These are phyloP conservation scores for Galaxea fascicularis DNA, from an alignment of 92 coral and sea anemone species.

Conservation along the genomic window DNA sequence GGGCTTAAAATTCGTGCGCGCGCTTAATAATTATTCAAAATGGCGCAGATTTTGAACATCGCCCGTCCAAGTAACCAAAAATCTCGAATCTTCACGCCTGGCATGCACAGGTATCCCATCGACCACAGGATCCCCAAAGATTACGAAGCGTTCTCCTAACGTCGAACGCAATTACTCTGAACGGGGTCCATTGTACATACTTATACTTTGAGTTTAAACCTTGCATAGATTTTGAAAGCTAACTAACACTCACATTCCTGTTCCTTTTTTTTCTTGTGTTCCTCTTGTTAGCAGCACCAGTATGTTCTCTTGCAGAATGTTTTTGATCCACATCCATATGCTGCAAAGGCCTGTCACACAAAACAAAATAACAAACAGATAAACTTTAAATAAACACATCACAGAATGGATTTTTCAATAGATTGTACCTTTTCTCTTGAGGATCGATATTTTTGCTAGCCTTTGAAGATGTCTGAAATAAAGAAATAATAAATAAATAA, in stretches of 20 bases:
- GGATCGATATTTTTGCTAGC: not conserved
- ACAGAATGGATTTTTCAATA: not conserved
- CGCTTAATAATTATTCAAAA: too few species aligned
- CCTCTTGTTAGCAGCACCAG: slow-evolving; percentile 18
- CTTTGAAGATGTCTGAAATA: not conserved
- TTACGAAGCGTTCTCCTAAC: too few species aligned
- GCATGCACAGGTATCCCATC: too few species aligned
- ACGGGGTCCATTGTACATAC: too few species aligned
- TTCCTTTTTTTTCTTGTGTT: slow-evolving; percentile 41
- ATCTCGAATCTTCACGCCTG: too few species aligned
- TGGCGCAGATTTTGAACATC: too few species aligned
- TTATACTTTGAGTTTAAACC: too few species aligned
- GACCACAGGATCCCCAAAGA: too few species aligned
- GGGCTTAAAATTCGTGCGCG: too few species aligned
- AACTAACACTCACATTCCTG: slow-evolving; percentile 14
- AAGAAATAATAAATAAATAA: not conserved
- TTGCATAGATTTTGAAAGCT: not conserved
- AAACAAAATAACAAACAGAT: not conserved
- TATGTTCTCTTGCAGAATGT: not conserved
- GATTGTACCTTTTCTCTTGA: slow-evolving; percentile 19
- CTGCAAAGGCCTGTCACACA: not conserved
- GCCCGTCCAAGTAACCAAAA: too few species aligned
- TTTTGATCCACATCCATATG: slow-evolving; percentile 3
- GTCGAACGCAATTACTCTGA: too few species aligned
- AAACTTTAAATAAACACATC: not conserved